Percentiles rank a stretch among this genome's conserved stretches.
Evolutionary conservation across 2,888 invertebrate species (phyloP).

Genomic region (Metallyticus violacea): DNA sequence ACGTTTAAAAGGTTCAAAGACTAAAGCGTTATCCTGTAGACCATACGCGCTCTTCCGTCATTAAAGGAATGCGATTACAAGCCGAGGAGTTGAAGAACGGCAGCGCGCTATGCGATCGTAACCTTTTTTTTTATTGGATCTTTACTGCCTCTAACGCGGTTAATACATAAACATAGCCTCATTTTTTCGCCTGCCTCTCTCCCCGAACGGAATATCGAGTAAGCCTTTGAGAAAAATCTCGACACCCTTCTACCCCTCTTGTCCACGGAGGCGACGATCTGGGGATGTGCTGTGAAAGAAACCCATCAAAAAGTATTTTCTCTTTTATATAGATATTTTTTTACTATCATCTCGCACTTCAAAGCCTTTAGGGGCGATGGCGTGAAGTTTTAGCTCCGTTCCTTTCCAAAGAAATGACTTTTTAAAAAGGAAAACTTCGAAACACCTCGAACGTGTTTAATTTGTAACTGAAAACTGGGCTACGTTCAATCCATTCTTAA

Average conservation of each 20-base stretch:
- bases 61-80: neutral
- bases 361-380: neutral
- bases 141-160: neutral
- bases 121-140: neutral
- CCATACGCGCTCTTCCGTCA: neutral
- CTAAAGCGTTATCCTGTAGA: neutral
- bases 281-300: neutral
- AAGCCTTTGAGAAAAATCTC: neutral
- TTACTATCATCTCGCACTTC: neutral
- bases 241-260: neutral
- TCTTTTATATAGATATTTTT: neutral
- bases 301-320: neutral
- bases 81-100: neutral
- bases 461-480: neutral
- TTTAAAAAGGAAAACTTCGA: neutral
- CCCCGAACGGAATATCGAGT: constrained; percentile 1
- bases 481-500: neutral
- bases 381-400: neutral
- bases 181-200: neutral
- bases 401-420: neutral
- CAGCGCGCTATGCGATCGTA: neutral
- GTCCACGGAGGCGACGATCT: neutral
- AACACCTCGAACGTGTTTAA: neutral
- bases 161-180: constrained; percentile 19
- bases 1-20: no score